Base-by-base conservation (phyloP, 2,888 invertebrate species). In the Cataglyphis livida region DNA sequence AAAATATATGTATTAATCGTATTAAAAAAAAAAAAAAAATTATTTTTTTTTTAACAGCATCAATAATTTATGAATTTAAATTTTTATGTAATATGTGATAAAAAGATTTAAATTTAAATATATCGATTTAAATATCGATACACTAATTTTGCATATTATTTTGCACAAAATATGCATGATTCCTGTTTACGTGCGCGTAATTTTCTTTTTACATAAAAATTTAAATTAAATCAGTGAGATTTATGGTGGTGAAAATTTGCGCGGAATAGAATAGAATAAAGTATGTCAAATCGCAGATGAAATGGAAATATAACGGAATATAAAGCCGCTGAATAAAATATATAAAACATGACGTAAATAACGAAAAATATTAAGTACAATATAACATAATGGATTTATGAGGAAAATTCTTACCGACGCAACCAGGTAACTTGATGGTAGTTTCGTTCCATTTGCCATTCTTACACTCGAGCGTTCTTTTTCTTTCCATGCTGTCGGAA, bases 361-460 rank as follows among this genome's bases (percentile, higher is more conserved):
- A 44, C 21, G 5, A 41, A 18, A 15, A 18, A 51, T 48, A 18
- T 21, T 0, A 18, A 12, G 18, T 18, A 12, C 28, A 41, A 35
- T 7, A 5, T 38, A 75, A 21, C 3, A 61, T 48, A 48, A 65
- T 10, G 15, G 0, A 21, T 12, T n/a, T 25, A 32, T 35, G 10
- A 38, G 41, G 38, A 25, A 12, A 64, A 25, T 10, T 44, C 96
- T 96, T 95, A 97, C 97, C 96, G 91, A 96, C 94, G 94, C 97
- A 97, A 90, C 95, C 95, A 84, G 97, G 96, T 88, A 96, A 94
- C 81, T 95, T 95, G 88, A 95, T 95, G 62, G 88, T 88, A 87
- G 90, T 93, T 87, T 93, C 94, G 93, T 96, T 96, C 97, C 97
- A 97, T 90, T 95, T 95, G 90, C 96, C 96, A 88, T 96, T 95